phyloP scores from a whole-genome alignment of 2,888 invertebrate species.

The Hypomecis atomaria region DNA sequence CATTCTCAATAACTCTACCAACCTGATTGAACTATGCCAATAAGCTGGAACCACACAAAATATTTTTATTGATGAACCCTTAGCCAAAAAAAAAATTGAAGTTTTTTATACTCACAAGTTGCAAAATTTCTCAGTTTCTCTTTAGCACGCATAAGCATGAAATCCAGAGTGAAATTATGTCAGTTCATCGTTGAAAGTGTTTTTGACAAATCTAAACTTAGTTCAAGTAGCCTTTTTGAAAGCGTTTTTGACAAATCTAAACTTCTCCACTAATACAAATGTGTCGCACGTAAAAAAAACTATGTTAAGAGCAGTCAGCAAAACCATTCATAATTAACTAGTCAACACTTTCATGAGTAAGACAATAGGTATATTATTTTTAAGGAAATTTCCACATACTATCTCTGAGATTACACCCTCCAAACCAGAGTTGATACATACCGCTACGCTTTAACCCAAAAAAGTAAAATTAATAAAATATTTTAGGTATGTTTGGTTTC shows the following conservation, averaged over 20 bases:
- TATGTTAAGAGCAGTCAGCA: no score
- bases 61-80: neutral
- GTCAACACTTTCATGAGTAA: slow-evolving; percentile 6
- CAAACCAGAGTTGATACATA: slow-evolving; percentile 26
- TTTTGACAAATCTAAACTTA: no score
- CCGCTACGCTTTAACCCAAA: slow-evolving; percentile 4
- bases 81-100: neutral
- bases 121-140: no score
- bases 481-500: neutral
- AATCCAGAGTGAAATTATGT: no score
- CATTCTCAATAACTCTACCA: slow-evolving; percentile 63
- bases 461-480: slow-evolving; percentile 3
- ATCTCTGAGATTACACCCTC: slow-evolving; percentile 47
- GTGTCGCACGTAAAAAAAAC: no score
- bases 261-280: no score
- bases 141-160: no score
- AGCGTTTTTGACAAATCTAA: no score
- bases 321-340: neutral
- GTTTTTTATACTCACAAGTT: no score
- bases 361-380: slow-evolving; percentile 30
- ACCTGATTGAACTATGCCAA: slow-evolving; percentile 43
- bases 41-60: slow-evolving; percentile 42
- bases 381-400: slow-evolving; percentile 44
- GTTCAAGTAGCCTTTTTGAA: no score
- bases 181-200: no score